Base-by-base conservation (phyloP, 2,888 invertebrate genomes). In the Noctua comes region DNA sequence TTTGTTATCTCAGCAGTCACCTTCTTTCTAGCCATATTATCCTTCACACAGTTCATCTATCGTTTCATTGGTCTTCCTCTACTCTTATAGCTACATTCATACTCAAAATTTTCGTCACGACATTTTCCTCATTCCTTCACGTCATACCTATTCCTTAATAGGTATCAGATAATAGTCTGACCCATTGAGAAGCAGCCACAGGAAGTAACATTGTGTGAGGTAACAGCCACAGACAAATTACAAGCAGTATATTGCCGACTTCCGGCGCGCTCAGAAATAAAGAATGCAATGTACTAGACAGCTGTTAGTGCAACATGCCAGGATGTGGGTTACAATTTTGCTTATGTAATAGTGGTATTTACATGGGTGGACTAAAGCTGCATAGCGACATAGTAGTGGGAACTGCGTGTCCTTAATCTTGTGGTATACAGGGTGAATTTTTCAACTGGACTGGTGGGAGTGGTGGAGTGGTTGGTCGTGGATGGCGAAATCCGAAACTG, bases 261-360 rank as follows among this genome's bases (percentile, higher is more conserved):
- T 84, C 83, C 75, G 80, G 36, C 24, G 54, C 36, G 54, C 40
- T 65, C 36, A 7, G n/a, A 73, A 73, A 79, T 54, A 69, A 59
- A 62, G 36, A 72, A 24, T 74, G 51, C 62, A 80, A 24, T 62
- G 59, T 70, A 57, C 27, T 36, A 16, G 18, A 59, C 54, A 77
- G 83, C 72, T 83, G 72, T 51, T 59, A 18, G 57, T 77, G 64
- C 68, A 72, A 57, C 69, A 68, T 65, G 59, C 65, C 21, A 21
- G 36, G 54, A 75, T 70, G 48, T 75, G 43, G 73, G 8, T 68
- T 72, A 64, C 48, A 46, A 31, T 54, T 68, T 68, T 21, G 21
- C 31, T 10, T 21, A 64, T 5, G 18, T 31, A 18, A 62, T 31
- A 31, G 62, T 18, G 3, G 5, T 62, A 21, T 62, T 62, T 62